phyloP scores from a whole-genome alignment of 2,888 invertebrate genomes.

The Hetaerina titia region DNA sequence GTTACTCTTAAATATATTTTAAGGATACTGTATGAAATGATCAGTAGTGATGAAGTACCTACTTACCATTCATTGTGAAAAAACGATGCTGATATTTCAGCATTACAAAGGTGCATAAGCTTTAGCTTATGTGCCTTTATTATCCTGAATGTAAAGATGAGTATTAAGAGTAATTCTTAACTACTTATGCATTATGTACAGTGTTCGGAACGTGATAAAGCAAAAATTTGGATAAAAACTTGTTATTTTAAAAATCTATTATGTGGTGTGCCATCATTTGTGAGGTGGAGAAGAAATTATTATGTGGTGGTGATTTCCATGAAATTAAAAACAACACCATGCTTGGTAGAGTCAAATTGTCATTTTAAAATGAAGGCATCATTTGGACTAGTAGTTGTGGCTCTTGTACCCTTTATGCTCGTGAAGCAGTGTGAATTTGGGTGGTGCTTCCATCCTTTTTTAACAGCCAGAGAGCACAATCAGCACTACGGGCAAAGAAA shows the following conservation, averaged over 20 bases:
- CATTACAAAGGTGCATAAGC: too few species aligned
- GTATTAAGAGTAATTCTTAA: background rate
- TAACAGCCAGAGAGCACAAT: slow-evolving; percentile 65
- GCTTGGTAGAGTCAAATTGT: background rate
- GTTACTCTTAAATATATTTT: background rate
- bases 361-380: slow-evolving; percentile 35
- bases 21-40: background rate
- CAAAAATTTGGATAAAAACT: background rate
- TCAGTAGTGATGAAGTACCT: background rate
- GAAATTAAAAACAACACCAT: background rate
- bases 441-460: slow-evolving; percentile 57
- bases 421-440: slow-evolving; percentile 58
- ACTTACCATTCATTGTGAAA: background rate
- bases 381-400: slow-evolving; percentile 23
- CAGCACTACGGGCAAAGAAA: slow-evolving; percentile 65
- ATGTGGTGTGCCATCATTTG: background rate
- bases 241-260: background rate
- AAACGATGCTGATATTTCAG: background rate
- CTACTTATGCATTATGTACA: background rate
- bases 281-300: background rate
- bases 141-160: background rate
- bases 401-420: slow-evolving; percentile 63
- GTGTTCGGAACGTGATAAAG: background rate
- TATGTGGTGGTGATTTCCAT: background rate
- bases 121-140: background rate